Evolutionary conservation across 1,140 invertebrate species (phyloP).

Genomic region (Popillia japonica): DNA sequence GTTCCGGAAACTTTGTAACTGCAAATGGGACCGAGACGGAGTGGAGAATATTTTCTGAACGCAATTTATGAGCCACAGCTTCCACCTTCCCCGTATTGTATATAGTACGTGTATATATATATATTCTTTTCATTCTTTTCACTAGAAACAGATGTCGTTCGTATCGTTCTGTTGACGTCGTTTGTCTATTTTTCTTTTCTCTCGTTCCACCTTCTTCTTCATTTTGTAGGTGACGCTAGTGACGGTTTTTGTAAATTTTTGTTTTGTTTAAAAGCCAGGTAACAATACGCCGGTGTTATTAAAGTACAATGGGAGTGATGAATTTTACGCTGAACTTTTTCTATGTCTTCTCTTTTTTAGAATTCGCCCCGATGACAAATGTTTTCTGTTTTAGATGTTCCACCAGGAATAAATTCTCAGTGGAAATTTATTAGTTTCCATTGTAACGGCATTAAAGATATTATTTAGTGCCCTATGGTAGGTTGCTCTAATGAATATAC

Average conservation of each 20-base stretch:
- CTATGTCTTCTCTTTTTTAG: neutral
- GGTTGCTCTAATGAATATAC: neutral
- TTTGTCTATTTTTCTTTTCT: neutral
- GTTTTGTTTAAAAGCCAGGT: slow-evolving; percentile 35
- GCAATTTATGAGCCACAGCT: slow-evolving; percentile 37
- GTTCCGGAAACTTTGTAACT: slow-evolving; percentile 39
- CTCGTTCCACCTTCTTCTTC: neutral
- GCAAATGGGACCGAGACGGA: slow-evolving; percentile 35
- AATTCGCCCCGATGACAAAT: neutral
- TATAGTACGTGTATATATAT: neutral
- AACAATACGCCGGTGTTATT: slow-evolving; percentile 2
- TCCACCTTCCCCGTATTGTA: neutral
- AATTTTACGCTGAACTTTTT: slow-evolving; percentile 27
- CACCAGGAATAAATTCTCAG: neutral
- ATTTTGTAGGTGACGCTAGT: neutral
- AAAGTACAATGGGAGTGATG: slow-evolving; percentile 21
- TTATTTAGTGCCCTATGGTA: neutral
- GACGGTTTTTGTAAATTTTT: slow-evolving; percentile 26
- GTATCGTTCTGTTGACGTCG: neutral
- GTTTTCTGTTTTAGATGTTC: neutral
- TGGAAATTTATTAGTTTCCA: slow-evolving; percentile 22
- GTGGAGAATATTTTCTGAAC: slow-evolving; percentile 36
- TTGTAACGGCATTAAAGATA: slow-evolving; percentile 11
- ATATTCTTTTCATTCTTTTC: slow-evolving; percentile 18
- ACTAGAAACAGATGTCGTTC: slow-evolving; percentile 32